Evolutionary conservation across 1,140 invertebrate genomes (phyloP).

Genomic region (Papilio dardanus): DNA sequence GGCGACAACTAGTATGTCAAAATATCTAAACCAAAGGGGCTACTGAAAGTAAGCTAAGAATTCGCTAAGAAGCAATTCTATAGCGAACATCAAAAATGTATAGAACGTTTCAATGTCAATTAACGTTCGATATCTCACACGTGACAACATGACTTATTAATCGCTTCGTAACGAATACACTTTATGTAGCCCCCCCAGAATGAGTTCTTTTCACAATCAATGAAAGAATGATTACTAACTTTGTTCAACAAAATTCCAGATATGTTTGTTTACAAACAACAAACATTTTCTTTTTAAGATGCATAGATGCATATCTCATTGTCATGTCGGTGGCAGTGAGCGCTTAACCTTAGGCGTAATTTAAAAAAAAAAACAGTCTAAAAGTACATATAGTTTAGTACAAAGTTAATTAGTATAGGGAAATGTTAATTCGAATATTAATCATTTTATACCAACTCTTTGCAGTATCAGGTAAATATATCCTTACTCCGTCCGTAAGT

Average conservation of each 20-base stretch:
- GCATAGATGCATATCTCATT: not conserved
- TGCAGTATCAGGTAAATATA: constrained; percentile 5
- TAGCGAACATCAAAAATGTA: too few relatives aligned
- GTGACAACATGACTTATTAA: too few relatives aligned
- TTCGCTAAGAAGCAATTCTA: too few relatives aligned
- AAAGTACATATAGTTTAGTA: not conserved
- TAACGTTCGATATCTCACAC: too few relatives aligned
- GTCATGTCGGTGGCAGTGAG: not conserved
- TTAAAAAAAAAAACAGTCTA: not conserved
- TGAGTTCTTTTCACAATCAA: too few relatives aligned
- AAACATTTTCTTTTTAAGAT: not conserved
- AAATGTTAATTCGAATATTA: not conserved
- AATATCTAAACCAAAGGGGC: too few relatives aligned
- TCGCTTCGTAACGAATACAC: too few relatives aligned
- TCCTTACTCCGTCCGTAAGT: too few relatives aligned
- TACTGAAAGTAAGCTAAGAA: too few relatives aligned
- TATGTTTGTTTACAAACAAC: constrained; percentile 9
- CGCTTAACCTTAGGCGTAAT: not conserved
- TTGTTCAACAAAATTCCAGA: constrained; percentile 6
- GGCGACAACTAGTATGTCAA: too few relatives aligned
- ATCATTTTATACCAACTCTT: not conserved
- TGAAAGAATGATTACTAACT: not conserved
- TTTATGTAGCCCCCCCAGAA: too few relatives aligned
- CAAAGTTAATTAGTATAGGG: not conserved
- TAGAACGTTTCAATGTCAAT: too few relatives aligned